Base-by-base conservation (phyloP, 2,113 vertebrate genomes). In the Mustela nigripes region DNA sequence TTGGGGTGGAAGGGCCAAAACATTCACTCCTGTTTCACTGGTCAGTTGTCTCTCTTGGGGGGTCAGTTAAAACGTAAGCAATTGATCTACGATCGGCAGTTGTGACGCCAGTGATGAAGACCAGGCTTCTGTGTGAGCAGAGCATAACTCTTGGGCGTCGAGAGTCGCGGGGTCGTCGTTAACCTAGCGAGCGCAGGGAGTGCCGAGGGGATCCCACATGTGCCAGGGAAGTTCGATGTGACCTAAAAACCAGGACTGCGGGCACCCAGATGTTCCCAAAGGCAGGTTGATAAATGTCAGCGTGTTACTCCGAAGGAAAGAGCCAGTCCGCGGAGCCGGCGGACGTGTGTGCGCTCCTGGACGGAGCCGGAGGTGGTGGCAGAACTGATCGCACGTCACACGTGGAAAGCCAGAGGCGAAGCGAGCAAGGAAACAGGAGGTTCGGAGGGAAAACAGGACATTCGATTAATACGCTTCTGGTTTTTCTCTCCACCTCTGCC, bases 101-200 rank as follows among this genome's bases (percentile, higher is more conserved):
- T 58, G 62, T 15, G 48, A 45, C 18, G 11, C 12, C 50, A 69
- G 2, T 2, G 2, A 7, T 31, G 84, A 26, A 50, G 39, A 53
- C n/a, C 4, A 56, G 12, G 42, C 28, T 4, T 33, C 19, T 0
- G 7, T 12, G 24, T 31, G 53, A 62, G 7, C 28, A 31, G 53
- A 31, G 33, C 33, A 1, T 28, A 10, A 22, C 21, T 28, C 5
- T 8, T 10, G 36, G 73, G 67, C 2, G 0, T 15, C 24, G 2
- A 28, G 45, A 16, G 31, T 18, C 6, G 0, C 2, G 11, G 39
- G 42, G 3, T 6, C 0, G 4, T 21, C 2, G 12, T 11, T 10
- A 5, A 78, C 7, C 18, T 11, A 8, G 22, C 3, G 22, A 39
- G 19, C 48, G 48, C 1, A 15, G 71, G 1, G 19, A 10, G 19